Conservation (phyloP, 2,797 vertebrate genomes). For the Pterois miles region DNA sequence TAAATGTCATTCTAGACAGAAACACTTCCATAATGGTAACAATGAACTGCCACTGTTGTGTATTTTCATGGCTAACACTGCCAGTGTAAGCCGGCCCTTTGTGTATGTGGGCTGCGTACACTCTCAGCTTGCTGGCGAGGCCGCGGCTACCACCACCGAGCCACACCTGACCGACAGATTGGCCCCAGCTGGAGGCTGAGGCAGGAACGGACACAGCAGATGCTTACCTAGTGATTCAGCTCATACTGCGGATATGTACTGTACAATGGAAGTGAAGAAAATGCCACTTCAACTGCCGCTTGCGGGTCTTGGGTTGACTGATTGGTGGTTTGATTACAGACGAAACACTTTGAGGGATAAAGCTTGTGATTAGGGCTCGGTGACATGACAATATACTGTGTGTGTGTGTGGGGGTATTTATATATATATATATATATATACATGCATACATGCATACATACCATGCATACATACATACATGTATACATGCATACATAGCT, state of each 20-base stretch:
- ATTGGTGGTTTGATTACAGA: background rate
- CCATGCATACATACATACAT: too few relatives aligned
- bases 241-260: slow-evolving; percentile 4
- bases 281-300: background rate
- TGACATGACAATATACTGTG: background rate
- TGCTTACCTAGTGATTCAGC: slow-evolving; percentile 32
- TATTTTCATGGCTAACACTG: slow-evolving; percentile 16
- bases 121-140: slow-evolving; percentile 61
- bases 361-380: background rate
- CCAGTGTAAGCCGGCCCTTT: slow-evolving; percentile 23
- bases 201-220: slow-evolving; percentile 47
- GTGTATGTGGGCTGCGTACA: slow-evolving; percentile 29
- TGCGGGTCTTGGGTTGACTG: background rate
- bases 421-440: too few relatives aligned
- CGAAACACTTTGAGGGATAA: background rate
- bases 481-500: too few relatives aligned
- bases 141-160: slow-evolving; percentile 59
- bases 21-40: background rate
- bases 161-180: slow-evolving; percentile 80
- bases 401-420: too few relatives aligned
- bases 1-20: background rate
- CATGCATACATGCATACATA: too few relatives aligned
- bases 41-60: background rate
- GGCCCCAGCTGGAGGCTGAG: slow-evolving; percentile 72
- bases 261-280: background rate